A percentile compares a stretch with the other conserved stretches of the same genome.
phyloP scores from a whole-genome alignment of 2,797 vertebrate species.

The Lacerta viridis region DNA sequence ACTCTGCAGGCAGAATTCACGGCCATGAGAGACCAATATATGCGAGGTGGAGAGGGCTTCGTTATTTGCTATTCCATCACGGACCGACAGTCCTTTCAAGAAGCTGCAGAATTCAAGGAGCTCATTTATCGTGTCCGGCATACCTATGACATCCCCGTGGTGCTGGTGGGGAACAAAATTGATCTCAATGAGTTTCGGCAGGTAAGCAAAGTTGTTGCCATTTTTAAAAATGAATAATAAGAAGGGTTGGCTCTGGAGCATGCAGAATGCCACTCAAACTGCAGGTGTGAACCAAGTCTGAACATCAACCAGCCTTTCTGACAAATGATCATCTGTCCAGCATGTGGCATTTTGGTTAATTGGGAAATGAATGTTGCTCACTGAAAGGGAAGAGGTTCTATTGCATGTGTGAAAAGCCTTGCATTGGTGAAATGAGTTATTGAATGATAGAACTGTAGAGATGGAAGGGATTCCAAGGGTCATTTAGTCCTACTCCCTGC shows the following conservation, averaged over 20 bases:
- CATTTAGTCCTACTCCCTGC: too few relatives aligned
- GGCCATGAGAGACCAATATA: slow-evolving; percentile 83
- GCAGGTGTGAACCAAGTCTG: not conserved
- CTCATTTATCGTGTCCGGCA: slow-evolving; percentile 83
- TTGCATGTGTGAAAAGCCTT: too few relatives aligned
- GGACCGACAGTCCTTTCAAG: slow-evolving; percentile 80
- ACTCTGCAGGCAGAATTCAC: slow-evolving; percentile 80
- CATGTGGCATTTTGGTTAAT: too few relatives aligned
- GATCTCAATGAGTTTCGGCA: slow-evolving; percentile 80
- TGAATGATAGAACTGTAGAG: too few relatives aligned
- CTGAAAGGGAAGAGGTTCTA: too few relatives aligned
- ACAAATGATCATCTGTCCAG: not conserved
- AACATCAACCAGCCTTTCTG: not conserved
- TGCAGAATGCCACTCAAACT: not conserved
- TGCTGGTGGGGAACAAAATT: slow-evolving; percentile 82
- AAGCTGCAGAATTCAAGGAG: slow-evolving; percentile 82
- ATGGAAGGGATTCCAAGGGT: too few relatives aligned
- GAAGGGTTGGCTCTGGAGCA: not conserved
- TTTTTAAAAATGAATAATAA: not conserved
- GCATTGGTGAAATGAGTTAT: too few relatives aligned
- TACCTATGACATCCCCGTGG: slow-evolving; percentile 80
- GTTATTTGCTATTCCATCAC: slow-evolving; percentile 82
- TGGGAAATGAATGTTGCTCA: too few relatives aligned
- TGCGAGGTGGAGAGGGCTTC: slow-evolving; percentile 80
- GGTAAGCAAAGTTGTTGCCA: slow-evolving; percentile 54